Evolutionary conservation across 2,113 vertebrate species (phyloP), one percentile per base, ranked within the genome.

Genomic region (Taurulus bubalis): DNA sequence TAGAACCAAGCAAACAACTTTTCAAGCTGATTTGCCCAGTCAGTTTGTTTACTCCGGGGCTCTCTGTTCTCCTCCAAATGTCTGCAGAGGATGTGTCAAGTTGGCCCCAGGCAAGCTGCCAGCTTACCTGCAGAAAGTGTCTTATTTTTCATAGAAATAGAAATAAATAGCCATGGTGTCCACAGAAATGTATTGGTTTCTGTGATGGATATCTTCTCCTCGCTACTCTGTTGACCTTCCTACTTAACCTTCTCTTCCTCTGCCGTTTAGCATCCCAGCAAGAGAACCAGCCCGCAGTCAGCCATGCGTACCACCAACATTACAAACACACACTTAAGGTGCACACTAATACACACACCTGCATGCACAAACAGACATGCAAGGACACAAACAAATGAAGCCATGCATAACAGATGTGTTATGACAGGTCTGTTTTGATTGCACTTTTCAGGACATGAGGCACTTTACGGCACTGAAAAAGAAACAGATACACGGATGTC

Each of bases 101-200:
- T 82, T 84, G 86, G 88, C 92, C 87, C 42, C 55, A 63, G 86
- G 91, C 89, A 87, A 83, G 71, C 80, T 91, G 90, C 91, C 92
- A 92, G 89, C 81, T 79, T 86, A 91, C 90, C 90, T 89, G 80
- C 83, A 75, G 56, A 91, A 94, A 81, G 87, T 87, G 86, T 92
- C 89, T 89, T 74, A 55, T 86, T 87, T 79, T 89, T 75, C 82
- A 82, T 42, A 77, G 86, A 92, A 92, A 94, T 90, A 88, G 77
- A 93, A 91, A 92, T 91, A 91, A 93, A 94, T 94, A 90, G 86
- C 80, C 65, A 42, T 8, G 28, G 79, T 77, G 87, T 90, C 88
- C 53, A 71, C 47, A 0, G 80, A 85, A 87, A 92, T 82, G 78
- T 75, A 85, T 73, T 69, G 69, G 72, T 85, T 86, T 79, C 51